Evolutionary conservation across 2,113 vertebrate genomes (phyloP).

Genomic region (Macquaria australasica): DNA sequence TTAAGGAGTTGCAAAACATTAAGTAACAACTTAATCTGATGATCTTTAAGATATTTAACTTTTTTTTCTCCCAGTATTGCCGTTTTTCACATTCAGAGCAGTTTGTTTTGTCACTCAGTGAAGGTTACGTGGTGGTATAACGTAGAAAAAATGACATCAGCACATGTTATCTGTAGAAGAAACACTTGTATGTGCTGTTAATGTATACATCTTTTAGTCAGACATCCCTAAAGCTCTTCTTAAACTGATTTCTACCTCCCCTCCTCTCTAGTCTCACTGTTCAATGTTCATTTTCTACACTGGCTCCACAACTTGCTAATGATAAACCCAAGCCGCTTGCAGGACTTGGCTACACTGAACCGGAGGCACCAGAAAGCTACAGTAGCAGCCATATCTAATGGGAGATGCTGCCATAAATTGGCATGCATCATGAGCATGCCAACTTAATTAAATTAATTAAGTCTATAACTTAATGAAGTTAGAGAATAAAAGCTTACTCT

Average conservation of each 20-base stretch:
- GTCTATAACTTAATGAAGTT: slow-evolving; percentile 2
- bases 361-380: not conserved
- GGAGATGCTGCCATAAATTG: not conserved
- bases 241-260: not conserved
- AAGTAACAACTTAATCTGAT: not conserved
- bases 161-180: too few relatives aligned
- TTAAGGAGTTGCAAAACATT: not conserved
- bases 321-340: not conserved
- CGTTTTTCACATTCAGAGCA: not conserved
- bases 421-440: not conserved
- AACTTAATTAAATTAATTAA: too few relatives aligned
- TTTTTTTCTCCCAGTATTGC: not conserved
- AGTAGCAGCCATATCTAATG: not conserved
- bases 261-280: not conserved
- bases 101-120: too few relatives aligned
- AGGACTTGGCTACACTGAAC: not conserved
- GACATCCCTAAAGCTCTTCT: not conserved
- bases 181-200: too few relatives aligned
- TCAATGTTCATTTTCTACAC: slow-evolving; percentile 2
- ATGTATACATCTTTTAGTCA: too few relatives aligned
- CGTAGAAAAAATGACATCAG: too few relatives aligned
- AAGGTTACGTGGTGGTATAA: too few relatives aligned
- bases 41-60: not conserved
- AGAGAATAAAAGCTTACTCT: not conserved
- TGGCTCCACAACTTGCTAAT: slow-evolving; percentile 14